phyloP scores from a whole-genome alignment of 1,140 invertebrate genomes.

The Drepana arcuata region DNA sequence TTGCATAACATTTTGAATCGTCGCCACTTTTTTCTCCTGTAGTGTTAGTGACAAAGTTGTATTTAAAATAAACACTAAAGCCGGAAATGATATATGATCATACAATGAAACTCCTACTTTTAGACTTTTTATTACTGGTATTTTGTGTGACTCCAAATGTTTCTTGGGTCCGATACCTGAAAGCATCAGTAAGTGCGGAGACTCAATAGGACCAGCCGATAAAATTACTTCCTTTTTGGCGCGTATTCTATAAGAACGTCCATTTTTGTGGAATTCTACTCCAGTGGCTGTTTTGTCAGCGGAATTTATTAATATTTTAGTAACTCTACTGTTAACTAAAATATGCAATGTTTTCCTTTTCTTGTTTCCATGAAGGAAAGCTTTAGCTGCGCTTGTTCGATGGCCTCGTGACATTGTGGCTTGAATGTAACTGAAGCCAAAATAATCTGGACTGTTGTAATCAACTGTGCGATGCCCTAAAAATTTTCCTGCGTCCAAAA shows the following conservation, averaged over 20 bases:
- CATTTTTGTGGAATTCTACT: slow-evolving; percentile 74
- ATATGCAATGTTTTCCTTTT: slow-evolving; percentile 79
- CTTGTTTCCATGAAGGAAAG: slow-evolving; percentile 73
- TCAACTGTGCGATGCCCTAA: slow-evolving; percentile 75
- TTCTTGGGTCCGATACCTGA: slow-evolving; percentile 83
- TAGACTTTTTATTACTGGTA: slow-evolving; percentile 77
- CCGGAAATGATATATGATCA: slow-evolving; percentile 82
- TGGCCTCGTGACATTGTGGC: slow-evolving; percentile 73
- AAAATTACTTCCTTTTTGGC: slow-evolving; percentile 80
- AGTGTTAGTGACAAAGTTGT: slow-evolving; percentile 56
- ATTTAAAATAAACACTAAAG: slow-evolving; percentile 74
- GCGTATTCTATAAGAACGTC: slow-evolving; percentile 54
- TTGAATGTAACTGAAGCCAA: slow-evolving; percentile 78
- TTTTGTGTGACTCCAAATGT: slow-evolving; percentile 77
- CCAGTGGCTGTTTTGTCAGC: slow-evolving; percentile 74
- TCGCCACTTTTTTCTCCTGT: slow-evolving; percentile 59
- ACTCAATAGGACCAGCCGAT: slow-evolving; percentile 83
- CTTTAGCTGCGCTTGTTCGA: slow-evolving; percentile 71
- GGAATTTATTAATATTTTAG: slow-evolving; percentile 76
- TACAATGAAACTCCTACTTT: slow-evolving; percentile 81
- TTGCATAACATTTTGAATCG: slow-evolving; percentile 55
- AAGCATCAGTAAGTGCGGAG: slow-evolving; percentile 86
- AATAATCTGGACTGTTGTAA: slow-evolving; percentile 76
- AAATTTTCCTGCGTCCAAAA: slow-evolving; percentile 76
- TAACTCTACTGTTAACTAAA: slow-evolving; percentile 70